Percentiles rank a stretch among this genome's conserved stretches.
Conservation (phyloP, 2,888 invertebrate species). For the Orthonychiurus folsomi region DNA sequence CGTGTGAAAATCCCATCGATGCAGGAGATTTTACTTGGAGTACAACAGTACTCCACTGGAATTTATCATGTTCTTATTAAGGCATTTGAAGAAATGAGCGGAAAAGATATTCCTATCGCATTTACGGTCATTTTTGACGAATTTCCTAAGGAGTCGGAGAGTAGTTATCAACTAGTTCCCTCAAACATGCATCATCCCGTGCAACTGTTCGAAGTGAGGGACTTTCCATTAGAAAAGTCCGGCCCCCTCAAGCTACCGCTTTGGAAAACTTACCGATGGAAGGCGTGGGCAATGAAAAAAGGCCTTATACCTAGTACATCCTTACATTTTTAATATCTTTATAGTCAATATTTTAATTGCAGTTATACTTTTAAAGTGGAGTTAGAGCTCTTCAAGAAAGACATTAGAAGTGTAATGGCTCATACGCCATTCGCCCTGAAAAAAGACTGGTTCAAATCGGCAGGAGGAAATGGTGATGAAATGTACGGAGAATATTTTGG, state of each 20-base stretch:
- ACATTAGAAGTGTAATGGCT: slow-evolving; percentile 17
- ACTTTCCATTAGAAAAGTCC: slow-evolving; percentile 10
- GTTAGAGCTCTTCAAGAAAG: neutral
- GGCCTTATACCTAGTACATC: slow-evolving; percentile 24
- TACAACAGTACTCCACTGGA: slow-evolving; percentile 22
- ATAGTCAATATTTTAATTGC: neutral
- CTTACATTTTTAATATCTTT: neutral
- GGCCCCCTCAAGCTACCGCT: slow-evolving; percentile 20
- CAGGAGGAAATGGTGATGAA: too few relatives aligned
- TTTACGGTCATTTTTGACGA: slow-evolving; percentile 20
- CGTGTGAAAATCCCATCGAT: slow-evolving; percentile 14
- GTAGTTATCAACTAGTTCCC: slow-evolving; percentile 9
- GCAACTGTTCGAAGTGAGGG: slow-evolving; percentile 22
- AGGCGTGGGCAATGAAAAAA: slow-evolving; percentile 34
- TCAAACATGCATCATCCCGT: slow-evolving; percentile 25
- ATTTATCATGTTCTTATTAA: slow-evolving; percentile 17
- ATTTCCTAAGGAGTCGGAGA: slow-evolving; percentile 18
- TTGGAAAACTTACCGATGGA: slow-evolving; percentile 36
- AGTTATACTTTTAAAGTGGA: neutral
- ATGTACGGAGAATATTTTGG: too few relatives aligned
- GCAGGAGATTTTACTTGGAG: slow-evolving; percentile 21
- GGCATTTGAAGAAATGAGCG: slow-evolving; percentile 19
- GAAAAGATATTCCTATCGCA: slow-evolving; percentile 22
- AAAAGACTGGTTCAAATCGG: neutral
- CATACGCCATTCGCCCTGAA: neutral